Evolutionary conservation across 2,888 invertebrate species (phyloP).

Genomic region (Hirtodrosophila histrioides): DNA sequence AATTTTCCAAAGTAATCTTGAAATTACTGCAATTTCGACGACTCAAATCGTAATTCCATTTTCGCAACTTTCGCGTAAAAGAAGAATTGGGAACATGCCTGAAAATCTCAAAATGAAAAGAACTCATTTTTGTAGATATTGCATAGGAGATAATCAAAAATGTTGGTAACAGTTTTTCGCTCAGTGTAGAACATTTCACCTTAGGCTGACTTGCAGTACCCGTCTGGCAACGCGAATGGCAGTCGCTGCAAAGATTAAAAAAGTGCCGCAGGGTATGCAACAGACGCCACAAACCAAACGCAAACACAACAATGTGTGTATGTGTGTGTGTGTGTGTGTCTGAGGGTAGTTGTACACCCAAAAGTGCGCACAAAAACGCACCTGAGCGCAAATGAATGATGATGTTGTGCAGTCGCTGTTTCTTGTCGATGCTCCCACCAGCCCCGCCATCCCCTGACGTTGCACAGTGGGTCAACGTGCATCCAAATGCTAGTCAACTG

Average conservation of each 20-base stretch:
- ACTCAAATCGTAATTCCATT: too few species aligned
- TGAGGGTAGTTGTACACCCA: constrained; percentile 7
- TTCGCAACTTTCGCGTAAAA: too few species aligned
- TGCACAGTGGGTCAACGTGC: constrained; percentile 22
- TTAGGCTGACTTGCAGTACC: constrained; percentile 12
- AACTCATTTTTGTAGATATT: too few species aligned
- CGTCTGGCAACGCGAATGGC: constrained; percentile 9
- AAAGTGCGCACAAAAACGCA: constrained; percentile 62
- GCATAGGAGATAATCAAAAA: too few species aligned
- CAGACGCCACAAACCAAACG: constrained; percentile 24
- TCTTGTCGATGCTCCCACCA: constrained; percentile 8
- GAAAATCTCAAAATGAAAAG: too few species aligned
- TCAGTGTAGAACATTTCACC: constrained; percentile 5
- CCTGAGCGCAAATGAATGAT: constrained; percentile 78
- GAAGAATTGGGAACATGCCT: too few species aligned
- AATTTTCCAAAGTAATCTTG: too few species aligned
- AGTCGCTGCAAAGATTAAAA: constrained; percentile 12
- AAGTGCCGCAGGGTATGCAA: constrained; percentile 30
- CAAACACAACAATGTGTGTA: constrained; percentile 23
- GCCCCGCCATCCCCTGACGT: background rate
- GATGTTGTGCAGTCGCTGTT: constrained; percentile 52
- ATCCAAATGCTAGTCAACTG: too few species aligned
- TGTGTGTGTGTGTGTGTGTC: constrained; percentile 14
- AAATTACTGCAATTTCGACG: too few species aligned
- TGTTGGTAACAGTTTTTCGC: too few species aligned